phyloP scores from a whole-genome alignment of 2,888 invertebrate species.

The Dilophus febrilis region DNA sequence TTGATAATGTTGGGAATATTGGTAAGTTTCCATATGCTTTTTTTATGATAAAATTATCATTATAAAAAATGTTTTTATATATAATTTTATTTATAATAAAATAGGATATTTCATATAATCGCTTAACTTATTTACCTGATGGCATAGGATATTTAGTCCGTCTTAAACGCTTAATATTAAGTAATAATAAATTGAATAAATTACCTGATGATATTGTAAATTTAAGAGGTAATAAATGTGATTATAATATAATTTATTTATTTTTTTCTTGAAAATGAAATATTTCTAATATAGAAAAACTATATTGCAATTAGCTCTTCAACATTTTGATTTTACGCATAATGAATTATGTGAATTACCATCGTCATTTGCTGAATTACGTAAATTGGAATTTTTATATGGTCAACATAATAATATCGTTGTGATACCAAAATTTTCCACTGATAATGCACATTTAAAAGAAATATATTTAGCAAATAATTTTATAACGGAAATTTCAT shows the following conservation, averaged over 20 bases:
- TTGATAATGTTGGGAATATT: conserved; percentile 58
- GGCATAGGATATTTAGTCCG: conserved; percentile 73
- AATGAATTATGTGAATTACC: conserved; percentile 52
- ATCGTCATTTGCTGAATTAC: conserved; percentile 47
- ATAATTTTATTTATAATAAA: conserved; percentile 13
- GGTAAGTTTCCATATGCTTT: conserved; percentile 32
- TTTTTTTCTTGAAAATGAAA: no score
- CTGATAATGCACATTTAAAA: conserved; percentile 55
- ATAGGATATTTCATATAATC: conserved; percentile 67
- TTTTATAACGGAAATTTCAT: conserved; percentile 54
- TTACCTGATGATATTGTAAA: conserved; percentile 68
- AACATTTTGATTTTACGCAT: conserved; percentile 54
- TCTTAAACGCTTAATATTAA: conserved; percentile 51
- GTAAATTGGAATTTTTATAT: conserved; percentile 57
- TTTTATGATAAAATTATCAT: no score
- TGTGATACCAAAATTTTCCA: conserved; percentile 56
- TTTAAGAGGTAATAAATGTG: conserved; percentile 68
- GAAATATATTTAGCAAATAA: conserved; percentile 76
- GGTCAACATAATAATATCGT: conserved; percentile 68
- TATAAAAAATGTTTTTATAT: no score
- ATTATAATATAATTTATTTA: no score
- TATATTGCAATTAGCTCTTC: no score
- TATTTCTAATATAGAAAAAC: no score
- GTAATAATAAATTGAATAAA: conserved; percentile 55
- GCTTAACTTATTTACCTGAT: conserved; percentile 50